These are phyloP conservation scores for Acanthis flammea DNA, from an alignment of 2,797 vertebrate genomes.

Conservation along the genomic window DNA sequence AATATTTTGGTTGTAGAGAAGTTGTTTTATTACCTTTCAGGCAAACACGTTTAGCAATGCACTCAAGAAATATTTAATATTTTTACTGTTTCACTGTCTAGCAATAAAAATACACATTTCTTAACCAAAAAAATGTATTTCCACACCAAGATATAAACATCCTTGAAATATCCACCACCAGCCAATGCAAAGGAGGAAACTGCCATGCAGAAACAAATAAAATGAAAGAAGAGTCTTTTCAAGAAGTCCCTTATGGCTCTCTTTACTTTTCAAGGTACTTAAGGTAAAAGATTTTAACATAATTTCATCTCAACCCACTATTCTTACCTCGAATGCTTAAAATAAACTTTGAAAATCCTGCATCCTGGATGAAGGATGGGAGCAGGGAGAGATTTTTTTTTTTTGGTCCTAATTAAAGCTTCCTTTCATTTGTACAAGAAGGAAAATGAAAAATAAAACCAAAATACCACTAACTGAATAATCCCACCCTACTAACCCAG, in stretches of 20 bases:
- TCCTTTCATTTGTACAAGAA: not conserved
- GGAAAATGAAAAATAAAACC: not conserved
- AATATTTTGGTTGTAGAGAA: not conserved
- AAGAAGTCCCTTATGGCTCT: not conserved
- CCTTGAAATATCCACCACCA: constrained; percentile 61
- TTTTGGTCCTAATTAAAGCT: not conserved
- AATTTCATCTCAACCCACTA: not conserved
- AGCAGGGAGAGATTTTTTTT: not conserved
- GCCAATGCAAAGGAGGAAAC: constrained; percentile 49
- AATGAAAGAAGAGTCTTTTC: constrained; percentile 23
- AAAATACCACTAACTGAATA: not conserved
- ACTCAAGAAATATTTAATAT: not conserved
- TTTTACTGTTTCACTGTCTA: not conserved
- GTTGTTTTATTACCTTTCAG: not conserved
- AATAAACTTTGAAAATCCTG: not conserved
- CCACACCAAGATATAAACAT: constrained; percentile 18
- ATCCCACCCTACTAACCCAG: not conserved
- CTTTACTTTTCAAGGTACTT: constrained; percentile 8
- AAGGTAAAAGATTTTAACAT: not conserved
- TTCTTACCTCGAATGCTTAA: not conserved
- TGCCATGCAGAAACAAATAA: constrained; percentile 67
- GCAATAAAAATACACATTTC: constrained; percentile 28
- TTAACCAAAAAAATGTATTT: constrained; percentile 43
- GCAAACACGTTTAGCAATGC: constrained; percentile 2
- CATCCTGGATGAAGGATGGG: not conserved